Evolutionary conservation across 2,888 invertebrate genomes (phyloP), one percentile per base, ranked within the genome.

Genomic region (Himalopsyche tibetana): DNA sequence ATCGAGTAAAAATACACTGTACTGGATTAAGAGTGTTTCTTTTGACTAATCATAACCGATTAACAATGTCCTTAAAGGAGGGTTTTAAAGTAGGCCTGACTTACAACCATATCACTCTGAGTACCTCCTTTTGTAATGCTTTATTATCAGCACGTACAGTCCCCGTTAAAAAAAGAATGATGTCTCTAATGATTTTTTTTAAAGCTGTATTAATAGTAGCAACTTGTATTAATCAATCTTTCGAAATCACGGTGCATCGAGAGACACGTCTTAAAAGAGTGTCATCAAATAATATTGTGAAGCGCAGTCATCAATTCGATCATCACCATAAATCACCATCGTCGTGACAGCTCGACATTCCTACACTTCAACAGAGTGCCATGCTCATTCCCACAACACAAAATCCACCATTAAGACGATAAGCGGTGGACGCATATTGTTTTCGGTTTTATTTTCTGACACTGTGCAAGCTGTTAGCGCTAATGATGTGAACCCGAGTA

Each of bases 341-440:
- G 74, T 38, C 74, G 12, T 36, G 74, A 74, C 28, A 74, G 74
- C 74, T 36, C 36, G 74, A 36, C 74, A 74, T 74, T 74, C 74
- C 74, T 74, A 8, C 74, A 74, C 74, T 74, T 74, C 74, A 74
- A 74, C 74, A 19, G 74, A 74, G 19, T 74, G 74, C 74, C 74
- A 74, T 74, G 74, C 38, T 74, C 74, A 74, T 74, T 74, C 74
- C 38, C 15, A 74, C 74, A 74, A 74, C 38, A 74, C 36, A 74
- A 74, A 74, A 74, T 74, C 36, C 74, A 38, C 9, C 51, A 74
- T 36, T 36, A 74, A 12, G 74, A 74, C 12, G 74, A 74, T 74
- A 74, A 28, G 74, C 74, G 28, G 74, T 36, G 0, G 74, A 74
- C 38, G 36, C 74, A 74, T 11, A 74, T 74, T 74, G 36, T 74